These are phyloP conservation scores for Phania funesta DNA, from an alignment of 2,888 invertebrate genomes.

Conservation along the genomic window DNA sequence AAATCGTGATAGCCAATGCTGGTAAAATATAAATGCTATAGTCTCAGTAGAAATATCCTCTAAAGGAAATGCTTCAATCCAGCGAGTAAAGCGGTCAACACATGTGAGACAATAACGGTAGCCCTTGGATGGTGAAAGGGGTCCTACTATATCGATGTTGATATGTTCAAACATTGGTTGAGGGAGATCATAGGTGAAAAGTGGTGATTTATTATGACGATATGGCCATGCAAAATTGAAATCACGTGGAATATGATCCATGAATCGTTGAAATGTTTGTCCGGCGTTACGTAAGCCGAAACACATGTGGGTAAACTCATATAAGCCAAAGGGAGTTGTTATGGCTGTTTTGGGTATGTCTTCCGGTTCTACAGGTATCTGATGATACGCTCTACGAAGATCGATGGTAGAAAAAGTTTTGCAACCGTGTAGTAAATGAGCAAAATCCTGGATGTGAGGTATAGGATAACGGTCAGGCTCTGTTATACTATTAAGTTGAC, in stretches of 20 bases:
- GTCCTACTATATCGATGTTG: no score
- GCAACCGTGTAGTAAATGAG: slow-evolving; percentile 9
- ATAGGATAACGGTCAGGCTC: no score
- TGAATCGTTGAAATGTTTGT: slow-evolving; percentile 54
- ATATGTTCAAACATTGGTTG: slow-evolving; percentile 14
- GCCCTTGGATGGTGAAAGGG: no score
- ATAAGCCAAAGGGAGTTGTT: not conserved
- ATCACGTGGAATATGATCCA: slow-evolving; percentile 24
- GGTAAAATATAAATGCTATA: slow-evolving; percentile 64
- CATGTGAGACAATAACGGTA: slow-evolving; percentile 75
- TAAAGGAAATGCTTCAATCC: slow-evolving; percentile 70
- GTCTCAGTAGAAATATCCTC: no score
- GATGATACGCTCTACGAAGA: no score
- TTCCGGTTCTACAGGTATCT: no score
- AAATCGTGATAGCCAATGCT: not conserved
- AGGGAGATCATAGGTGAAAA: slow-evolving; percentile 64
- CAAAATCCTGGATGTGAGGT: slow-evolving; percentile 46
- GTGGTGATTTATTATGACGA: no score
- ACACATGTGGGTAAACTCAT: slow-evolving; percentile 19
- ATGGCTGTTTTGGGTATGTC: no score
- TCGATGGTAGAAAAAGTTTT: slow-evolving; percentile 45
- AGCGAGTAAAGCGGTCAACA: slow-evolving; percentile 67
- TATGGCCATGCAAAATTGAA: slow-evolving; percentile 22
- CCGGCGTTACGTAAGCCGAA: slow-evolving; percentile 46
- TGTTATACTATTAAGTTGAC: no score